Base-by-base conservation (phyloP, 2,888 invertebrate species). In the Acrocera orbiculus region DNA sequence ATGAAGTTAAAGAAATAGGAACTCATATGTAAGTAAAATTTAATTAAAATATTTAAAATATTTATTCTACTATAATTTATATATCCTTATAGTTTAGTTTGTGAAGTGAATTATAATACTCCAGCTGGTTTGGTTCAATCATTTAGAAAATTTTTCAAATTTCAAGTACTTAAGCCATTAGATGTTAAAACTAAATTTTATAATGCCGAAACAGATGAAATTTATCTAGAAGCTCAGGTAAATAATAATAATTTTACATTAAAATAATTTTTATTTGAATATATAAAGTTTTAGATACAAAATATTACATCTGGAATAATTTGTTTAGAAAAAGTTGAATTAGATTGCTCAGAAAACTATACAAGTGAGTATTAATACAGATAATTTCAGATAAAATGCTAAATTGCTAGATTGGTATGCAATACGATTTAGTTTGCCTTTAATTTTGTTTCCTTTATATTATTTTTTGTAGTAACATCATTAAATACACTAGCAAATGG, bases 141-240 rank as follows among this genome's bases (percentile, higher is more conserved):
- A 41, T 89, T 96, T 52, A 71, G 92, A 44, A 96, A 96, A 58
- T 95, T 92, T 58, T 98, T 96, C 60, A 96, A 95, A 63, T 96
- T 98, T 59, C 79, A 89, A 71, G 96, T 98, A 0, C 70, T 92
- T 49, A 96, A 96, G 56, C 96, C 96, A 4, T 64, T 98, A 30
- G 96, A 98, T 69, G 93, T 98, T 0, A 93, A 95, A 64, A 96
- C 96, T 0, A 95, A 96, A 56, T 89, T 96, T 62, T 95, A 89
- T 56, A 93, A 90, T 67, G 86, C 90, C 2, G 93, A 76, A 56
- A 75, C 76, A 42, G 77, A 77, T 63, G 76, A 76, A 63, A 73
- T 76, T 4, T 76, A 71, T 51, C 58, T 76, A 40, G 76, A 77
- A 56, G 75, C 76, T 2, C 76, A 74, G 54, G 70, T 73, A 16